Percentiles rank a stretch among this genome's conserved stretches.
Evolutionary conservation across 2,888 invertebrate species (phyloP).

Genomic region (Octonoba sinensis): DNA sequence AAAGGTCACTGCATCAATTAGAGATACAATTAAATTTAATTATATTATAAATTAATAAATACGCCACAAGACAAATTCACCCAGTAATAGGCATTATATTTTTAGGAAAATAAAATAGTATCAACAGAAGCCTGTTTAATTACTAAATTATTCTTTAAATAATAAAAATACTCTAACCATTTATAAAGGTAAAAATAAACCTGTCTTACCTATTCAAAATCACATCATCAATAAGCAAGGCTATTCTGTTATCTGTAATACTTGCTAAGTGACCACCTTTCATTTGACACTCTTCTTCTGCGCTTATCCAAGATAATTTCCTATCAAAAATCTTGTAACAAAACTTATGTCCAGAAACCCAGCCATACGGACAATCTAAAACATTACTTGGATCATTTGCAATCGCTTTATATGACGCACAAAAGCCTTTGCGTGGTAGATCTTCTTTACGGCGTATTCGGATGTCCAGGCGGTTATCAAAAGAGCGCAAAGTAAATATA

Average conservation of each 20-base stretch:
- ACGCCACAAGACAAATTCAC: no score
- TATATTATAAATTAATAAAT: no score
- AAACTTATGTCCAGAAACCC: constrained; percentile 79
- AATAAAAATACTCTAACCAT: no score
- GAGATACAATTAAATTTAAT: no score
- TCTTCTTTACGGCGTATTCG: background rate
- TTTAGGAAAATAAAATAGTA: no score
- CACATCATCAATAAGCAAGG: constrained; percentile 34
- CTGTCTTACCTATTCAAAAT: constrained; percentile 37
- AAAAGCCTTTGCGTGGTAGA: constrained; percentile 25
- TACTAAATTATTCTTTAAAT: no score
- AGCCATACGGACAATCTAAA: constrained; percentile 78
- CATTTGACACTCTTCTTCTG: constrained; percentile 78
- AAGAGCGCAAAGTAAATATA: constrained; percentile 9
- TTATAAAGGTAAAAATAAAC: background rate
- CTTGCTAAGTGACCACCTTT: constrained; percentile 80
- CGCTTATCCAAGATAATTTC: constrained; percentile 78
- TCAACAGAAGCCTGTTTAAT: no score
- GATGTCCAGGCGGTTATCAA: constrained; percentile 13
- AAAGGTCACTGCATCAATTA: no score
- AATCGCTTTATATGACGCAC: constrained; percentile 60
- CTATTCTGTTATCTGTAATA: constrained; percentile 69
- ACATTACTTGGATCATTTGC: constrained; percentile 58
- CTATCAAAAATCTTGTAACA: constrained; percentile 78
- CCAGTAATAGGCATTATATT: no score